Conservation (phyloP, 2,888 invertebrate genomes). For the Muschampia plurimacula region DNA sequence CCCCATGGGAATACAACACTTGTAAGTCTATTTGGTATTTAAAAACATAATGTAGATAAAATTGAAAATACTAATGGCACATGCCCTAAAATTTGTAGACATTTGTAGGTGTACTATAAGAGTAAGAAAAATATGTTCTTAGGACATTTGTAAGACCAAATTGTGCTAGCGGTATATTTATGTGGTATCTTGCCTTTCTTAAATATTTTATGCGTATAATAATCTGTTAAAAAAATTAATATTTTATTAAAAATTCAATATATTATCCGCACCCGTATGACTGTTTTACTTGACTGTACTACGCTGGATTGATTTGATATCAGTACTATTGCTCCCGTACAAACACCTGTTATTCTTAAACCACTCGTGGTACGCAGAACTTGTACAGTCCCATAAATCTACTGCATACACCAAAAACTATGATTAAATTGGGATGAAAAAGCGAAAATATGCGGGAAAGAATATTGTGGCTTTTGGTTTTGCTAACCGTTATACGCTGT, state of each 20-base stretch:
- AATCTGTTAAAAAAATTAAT: not conserved
- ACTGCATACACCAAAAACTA: not conserved
- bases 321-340: slow-evolving; percentile 6
- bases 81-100: too few relatives aligned
- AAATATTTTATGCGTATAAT: too few relatives aligned
- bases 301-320: slow-evolving; percentile 8
- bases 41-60: too few relatives aligned
- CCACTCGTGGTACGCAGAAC: not conserved
- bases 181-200: too few relatives aligned
- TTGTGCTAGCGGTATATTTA: too few relatives aligned
- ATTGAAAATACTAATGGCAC: too few relatives aligned
- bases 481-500: not conserved
- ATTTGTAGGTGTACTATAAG: too few relatives aligned
- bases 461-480: slow-evolving; percentile 7
- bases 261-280: not conserved
- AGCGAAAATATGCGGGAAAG: slow-evolving; percentile 13
- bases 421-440: slow-evolving; percentile 12
- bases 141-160: too few relatives aligned
- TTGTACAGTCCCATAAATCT: not conserved
- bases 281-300: slow-evolving; percentile 14
- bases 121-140: too few relatives aligned
- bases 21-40: too few relatives aligned
- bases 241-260: not conserved
- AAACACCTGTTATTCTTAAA: not conserved
- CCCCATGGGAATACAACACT: too few relatives aligned